phyloP scores from a whole-genome alignment of 1,140 invertebrate species.

The Trinorchestia longiramus region DNA sequence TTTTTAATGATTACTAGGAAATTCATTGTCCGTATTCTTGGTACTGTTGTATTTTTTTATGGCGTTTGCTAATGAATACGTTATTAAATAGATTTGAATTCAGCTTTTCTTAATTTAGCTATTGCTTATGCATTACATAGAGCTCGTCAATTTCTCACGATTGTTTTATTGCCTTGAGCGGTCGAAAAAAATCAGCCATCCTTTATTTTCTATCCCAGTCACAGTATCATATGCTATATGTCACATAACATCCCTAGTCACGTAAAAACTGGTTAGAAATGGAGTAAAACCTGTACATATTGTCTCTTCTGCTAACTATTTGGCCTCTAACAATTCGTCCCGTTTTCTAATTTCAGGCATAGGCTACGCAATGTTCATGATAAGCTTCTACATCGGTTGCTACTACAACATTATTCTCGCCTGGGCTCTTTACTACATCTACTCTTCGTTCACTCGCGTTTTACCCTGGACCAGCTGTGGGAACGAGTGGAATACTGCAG shows the following conservation, averaged over 20 bases:
- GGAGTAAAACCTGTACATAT: background rate
- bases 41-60: too few species aligned
- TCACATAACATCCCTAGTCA: background rate
- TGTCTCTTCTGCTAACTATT: background rate
- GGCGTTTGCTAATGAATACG: too few species aligned
- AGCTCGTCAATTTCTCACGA: too few species aligned
- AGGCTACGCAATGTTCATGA: slow-evolving; percentile 96
- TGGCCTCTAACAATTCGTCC: background rate
- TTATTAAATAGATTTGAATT: too few species aligned
- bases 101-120: too few species aligned
- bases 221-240: background rate
- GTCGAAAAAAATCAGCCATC: background rate
- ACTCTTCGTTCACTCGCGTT: slow-evolving; percentile 91
- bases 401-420: slow-evolving; percentile 99
- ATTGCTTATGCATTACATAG: too few species aligned
- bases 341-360: slow-evolving; percentile 79
- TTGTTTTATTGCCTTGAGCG: too few species aligned
- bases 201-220: background rate
- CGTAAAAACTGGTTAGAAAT: background rate
- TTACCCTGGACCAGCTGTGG: slow-evolving; percentile 96
- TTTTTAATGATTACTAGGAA: too few species aligned
- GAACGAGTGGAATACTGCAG: slow-evolving; percentile 92
- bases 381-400: slow-evolving; percentile 99
- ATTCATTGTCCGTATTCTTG: too few species aligned
- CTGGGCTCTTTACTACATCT: slow-evolving; percentile 97